These are phyloP conservation scores for Candoia aspera DNA, from an alignment of 2,113 vertebrate genomes.

Conservation along the genomic window DNA sequence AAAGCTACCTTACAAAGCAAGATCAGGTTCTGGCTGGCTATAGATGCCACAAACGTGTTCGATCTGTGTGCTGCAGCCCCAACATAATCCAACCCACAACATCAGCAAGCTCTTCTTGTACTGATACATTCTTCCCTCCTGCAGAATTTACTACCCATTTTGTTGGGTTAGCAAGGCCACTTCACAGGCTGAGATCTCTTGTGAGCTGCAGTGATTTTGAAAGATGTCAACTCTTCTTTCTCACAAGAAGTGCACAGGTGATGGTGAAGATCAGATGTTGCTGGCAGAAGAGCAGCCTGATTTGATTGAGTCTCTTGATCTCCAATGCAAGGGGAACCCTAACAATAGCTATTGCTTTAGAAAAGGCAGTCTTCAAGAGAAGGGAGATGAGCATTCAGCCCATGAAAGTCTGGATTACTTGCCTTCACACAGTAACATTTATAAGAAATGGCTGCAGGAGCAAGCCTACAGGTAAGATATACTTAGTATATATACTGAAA, in stretches of 20 bases:
- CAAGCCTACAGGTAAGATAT: slow-evolving; percentile 51
- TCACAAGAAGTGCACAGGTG: background rate
- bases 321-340: background rate
- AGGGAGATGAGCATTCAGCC: slow-evolving; percentile 26
- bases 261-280: slow-evolving; percentile 40
- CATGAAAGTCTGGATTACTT: slow-evolving; percentile 61
- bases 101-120: background rate
- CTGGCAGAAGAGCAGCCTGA: slow-evolving; percentile 34
- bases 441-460: slow-evolving; percentile 52
- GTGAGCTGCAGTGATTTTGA: background rate
- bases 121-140: background rate
- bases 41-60: background rate
- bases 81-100: slow-evolving; percentile 27
- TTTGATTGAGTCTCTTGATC: slow-evolving; percentile 38
- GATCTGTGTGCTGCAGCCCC: background rate
- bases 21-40: slow-evolving; percentile 36
- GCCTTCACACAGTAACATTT: slow-evolving; percentile 55
- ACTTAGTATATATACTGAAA: background rate
- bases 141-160: fast-evolving
- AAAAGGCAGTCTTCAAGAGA: background rate
- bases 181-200: slow-evolving; percentile 4
- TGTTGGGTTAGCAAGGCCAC: background rate
- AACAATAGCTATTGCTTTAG: slow-evolving; percentile 16
- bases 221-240: slow-evolving; percentile 33
- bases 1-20: slow-evolving; percentile 13